Conservation (phyloP, 2,113 vertebrate genomes). For the Labeo rohita region DNA sequence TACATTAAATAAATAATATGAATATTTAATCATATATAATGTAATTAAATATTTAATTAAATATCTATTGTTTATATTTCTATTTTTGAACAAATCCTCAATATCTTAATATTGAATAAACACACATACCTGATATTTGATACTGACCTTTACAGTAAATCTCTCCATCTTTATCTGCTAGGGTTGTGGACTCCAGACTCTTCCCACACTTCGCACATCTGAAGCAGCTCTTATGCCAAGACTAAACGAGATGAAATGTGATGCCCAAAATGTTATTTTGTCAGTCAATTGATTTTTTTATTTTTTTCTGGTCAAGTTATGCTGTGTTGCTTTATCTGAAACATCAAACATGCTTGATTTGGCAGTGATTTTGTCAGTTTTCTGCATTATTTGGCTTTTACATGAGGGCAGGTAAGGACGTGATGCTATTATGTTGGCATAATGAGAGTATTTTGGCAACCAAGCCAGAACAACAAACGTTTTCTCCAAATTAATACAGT, state of each 20-base stretch:
- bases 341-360: not conserved
- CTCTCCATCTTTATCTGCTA: slow-evolving; percentile 94
- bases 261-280: not conserved
- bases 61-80: not conserved
- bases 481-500: not conserved
- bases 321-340: not conserved
- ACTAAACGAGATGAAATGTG: slow-evolving; percentile 67
- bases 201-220: slow-evolving; percentile 96
- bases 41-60: too few relatives aligned
- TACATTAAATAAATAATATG: too few relatives aligned
- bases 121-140: not conserved
- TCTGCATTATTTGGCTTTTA: not conserved
- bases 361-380: not conserved
- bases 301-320: not conserved
- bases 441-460: not conserved
- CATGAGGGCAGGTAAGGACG: not conserved
- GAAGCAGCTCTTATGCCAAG: slow-evolving; percentile 96
- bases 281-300: not conserved
- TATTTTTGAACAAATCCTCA: not conserved
- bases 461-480: not conserved
- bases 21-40: too few relatives aligned
- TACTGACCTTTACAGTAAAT: slow-evolving; percentile 94
- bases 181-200: slow-evolving; percentile 93
- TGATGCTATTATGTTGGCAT: not conserved
- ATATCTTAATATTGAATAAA: not conserved